Base-by-base conservation (phyloP, 2,888 invertebrate genomes). In the Dastarcus helophoroides region DNA sequence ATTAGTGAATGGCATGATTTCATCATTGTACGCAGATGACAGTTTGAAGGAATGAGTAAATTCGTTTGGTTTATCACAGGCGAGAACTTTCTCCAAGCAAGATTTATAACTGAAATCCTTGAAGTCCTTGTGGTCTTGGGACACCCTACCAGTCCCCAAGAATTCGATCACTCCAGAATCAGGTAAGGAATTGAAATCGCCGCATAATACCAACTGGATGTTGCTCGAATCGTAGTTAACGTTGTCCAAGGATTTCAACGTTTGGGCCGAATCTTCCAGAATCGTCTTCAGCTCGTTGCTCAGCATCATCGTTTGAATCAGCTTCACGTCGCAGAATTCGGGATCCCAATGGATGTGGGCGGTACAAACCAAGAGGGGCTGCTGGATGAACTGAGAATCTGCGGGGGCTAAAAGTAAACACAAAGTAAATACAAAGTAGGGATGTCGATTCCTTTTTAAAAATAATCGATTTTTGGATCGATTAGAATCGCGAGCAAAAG, bases 321-420 rank as follows among this genome's bases (percentile, higher is more conserved):
- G 73, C 65, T 98, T 98, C 26, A 98, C 98, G 65, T 98, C 98
- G 61, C 95, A 94, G 65, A 83, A 97, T 67, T 98, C 95, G 0
- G 98, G 98, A 69, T 99, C 97, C 98, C 98, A 99, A 63, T 98
- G 97, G 50, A 98, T 91, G 65, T 98, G 98, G 17, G 97, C 95
- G 15, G 95, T 98, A 63, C 95, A 94, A 29, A 98, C 93, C 37
- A 97, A 68, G 38, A 98, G 71, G 11, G 89, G 88, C 56, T 89
- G 88, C 46, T 77, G 76, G 44, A 79, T 69, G 65, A 76, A 79
- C 39, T 73, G 74, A 43, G 78, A 72, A 55, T 90, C 86, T 6
- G 76, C 67, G 29, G 84, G 80, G 51, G 53, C 56, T 56, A 28
- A 25, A 41, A 44, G 2, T 29, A 31, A 23, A n/a, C n/a, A n/a